Evolutionary conservation across 1,140 invertebrate species (phyloP), one percentile per base, ranked within the genome.

Genomic region (Leptonema lineaticorne): DNA sequence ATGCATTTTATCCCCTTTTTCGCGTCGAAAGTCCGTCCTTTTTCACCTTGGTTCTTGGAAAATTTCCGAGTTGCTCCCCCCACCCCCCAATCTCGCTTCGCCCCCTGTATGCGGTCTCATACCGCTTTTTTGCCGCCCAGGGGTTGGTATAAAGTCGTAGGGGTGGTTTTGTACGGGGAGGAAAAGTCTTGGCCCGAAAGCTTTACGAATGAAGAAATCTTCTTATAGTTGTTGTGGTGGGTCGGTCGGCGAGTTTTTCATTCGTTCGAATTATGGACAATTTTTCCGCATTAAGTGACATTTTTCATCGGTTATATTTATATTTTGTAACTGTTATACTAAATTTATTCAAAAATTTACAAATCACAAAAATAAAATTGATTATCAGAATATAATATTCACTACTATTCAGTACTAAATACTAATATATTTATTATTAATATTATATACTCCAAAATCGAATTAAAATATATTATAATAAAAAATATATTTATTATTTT

Each of bases 131-230:
- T 45, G 37, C 16, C n/a, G n/a, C 5, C 30, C 14, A 16, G 37
- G 37, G 4, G 37, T 33, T 33, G 30, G 11, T 6, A 16, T 9
- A 45, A 45, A 45, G 30, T 5, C 16, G 46, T 33, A 14, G 50
- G 50, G 50, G 20, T 11, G 50, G 50, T 53, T 53, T 53, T 53
- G 50, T 53, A 53, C 27, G 50, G 57, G 28, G 28, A n/a, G n/a
- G n/a, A 59, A 30, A 27, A 59, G 28, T 30, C 57, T 59, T 46
- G 20, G 41, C 58, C 24, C 33, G 28, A 48, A 59, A 59, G 67
- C 67, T 68, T 72, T 69, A 64, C 63, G 67, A 72, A 72, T 69
- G 70, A 67, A 72, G 70, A 69, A 72, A 72, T 69, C 70, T 72
- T 66, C 70, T 72, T 69, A 69, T 69, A 71, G 33, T 72, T 72